These are phyloP conservation scores for Malurus alboscapulatus DNA, from an alignment of 2,113 vertebrate species.

Conservation along the genomic window DNA sequence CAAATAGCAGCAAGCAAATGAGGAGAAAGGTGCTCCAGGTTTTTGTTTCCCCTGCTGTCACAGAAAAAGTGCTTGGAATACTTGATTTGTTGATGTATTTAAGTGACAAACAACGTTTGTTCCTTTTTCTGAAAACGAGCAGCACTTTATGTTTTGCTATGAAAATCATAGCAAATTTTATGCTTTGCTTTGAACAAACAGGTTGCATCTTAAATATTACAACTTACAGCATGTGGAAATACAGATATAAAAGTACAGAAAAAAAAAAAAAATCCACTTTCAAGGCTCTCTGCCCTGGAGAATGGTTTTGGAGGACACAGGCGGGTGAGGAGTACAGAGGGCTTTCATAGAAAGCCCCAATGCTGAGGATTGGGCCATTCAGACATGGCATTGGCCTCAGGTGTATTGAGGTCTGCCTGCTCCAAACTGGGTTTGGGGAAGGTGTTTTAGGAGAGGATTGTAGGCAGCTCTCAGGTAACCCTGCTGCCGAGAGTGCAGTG, in stretches of 20 bases:
- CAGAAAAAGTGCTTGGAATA: neutral
- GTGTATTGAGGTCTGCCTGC: neutral
- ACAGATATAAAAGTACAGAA: neutral
- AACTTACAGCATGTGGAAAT: rapidly evolving
- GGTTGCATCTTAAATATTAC: neutral
- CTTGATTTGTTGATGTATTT: neutral
- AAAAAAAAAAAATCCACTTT: rapidly evolving
- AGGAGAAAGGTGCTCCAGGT: neutral
- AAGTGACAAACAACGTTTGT: neutral
- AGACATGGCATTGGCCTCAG: rapidly evolving
- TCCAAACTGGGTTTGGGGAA: neutral
- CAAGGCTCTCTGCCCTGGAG: neutral
- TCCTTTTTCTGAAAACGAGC: neutral
- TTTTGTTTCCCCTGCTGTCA: neutral
- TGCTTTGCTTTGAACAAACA: neutral
- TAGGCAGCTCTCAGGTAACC: neutral
- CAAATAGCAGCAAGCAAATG: neutral
- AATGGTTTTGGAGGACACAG: neutral
- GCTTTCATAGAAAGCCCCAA: neutral
- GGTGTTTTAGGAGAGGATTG: neutral
- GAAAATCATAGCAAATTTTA: neutral
- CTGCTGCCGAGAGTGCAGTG: neutral
- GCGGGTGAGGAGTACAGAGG: neutral
- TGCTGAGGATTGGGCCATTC: neutral
- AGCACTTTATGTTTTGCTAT: too few species aligned